Evolutionary conservation across 2,113 vertebrate genomes (phyloP), one percentile per base, ranked within the genome.

Genomic region (Hypanus sabinus): DNA sequence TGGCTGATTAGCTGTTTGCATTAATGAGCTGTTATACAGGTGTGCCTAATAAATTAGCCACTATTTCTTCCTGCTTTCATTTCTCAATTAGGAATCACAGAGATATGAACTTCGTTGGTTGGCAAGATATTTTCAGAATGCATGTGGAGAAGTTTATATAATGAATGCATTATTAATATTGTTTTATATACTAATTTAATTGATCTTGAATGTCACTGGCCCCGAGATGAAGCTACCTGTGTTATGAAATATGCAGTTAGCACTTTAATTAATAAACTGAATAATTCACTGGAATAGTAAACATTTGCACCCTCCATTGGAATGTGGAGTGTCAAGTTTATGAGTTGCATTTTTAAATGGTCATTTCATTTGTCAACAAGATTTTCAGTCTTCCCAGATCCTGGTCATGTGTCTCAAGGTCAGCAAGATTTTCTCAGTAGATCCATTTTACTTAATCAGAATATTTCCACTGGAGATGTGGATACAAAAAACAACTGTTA

Each of bases 111-210:
- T 18, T n/a, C 8, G 60, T 27, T 60, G 83, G 24, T 91, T 91
- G 62, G 18, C n/a, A 16, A 20, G 88, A 90, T 91, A 68, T 62
- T 70, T 91, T 91, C 16, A 91, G 65, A 91, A 92, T 38, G 8
- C 18, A 71, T 46, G 22, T 92, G 90, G 57, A 68, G 90, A 24
- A 92, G 22, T 68, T 24, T 36, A 92, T 11, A 24, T 33, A 70
- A 92, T 20, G 33, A 93, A 71, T 36, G 36, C 22, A 93, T 90
- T 90, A 71, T 93, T 71, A 38, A 73, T 75, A 73, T 93, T 27
- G 71, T 93, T 55, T 33, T 55, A 55, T 30, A 55, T 75, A 6
- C 91, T 93, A 93, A 91, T 91, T 68, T 20, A 68, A 91, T 70
- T 70, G 70, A 93, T 93, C 38, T 55, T 73, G 3, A 55, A 93